Evolutionary conservation across 2,113 vertebrate genomes (phyloP), one percentile per base, ranked within the genome.

Genomic region (Clarias batrachus): DNA sequence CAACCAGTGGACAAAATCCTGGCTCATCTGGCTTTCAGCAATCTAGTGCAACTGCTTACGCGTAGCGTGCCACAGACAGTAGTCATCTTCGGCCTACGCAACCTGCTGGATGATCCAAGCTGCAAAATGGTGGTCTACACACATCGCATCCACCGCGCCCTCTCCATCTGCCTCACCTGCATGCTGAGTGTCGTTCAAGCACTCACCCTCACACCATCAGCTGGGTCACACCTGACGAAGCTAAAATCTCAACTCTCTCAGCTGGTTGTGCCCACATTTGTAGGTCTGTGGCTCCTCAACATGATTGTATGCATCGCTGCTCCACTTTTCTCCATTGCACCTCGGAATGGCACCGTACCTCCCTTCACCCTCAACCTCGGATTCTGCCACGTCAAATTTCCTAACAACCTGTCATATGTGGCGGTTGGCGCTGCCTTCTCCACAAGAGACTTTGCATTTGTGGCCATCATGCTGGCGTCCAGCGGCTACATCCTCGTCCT

Each of bases 161-260:
- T 96, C 84, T 96, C 95, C 0, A 94, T 96, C n/a, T 96, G 93
- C 90, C 83, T 95, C 74, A 96, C 95, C 48, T 95, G 95, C 90
- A 94, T 95, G 94, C 92, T 96, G 76, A 96, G 94, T 8, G 93
- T 95, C 83, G 94, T 95, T 84, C 95, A 96, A 90, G 93, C 93
- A 0, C 73, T 93, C 37, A 95, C 92, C 56, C 86, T 96, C 0
- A 88, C 93, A 3, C 93, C 95, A 0, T 85, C 91, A 3, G 91
- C 91, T 1, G 68, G 65, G 60, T 91, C 65, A 66, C 48, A 79
- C 25, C 73, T 93, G 86, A 90, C 90, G 25, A 90, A 82, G 54
- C 17, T 95, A 27, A 96, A 95, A 78, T 83, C 88, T 14, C 82
- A 56, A 3, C 93, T 95, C 12, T 91, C 94, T 0, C 86, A 88